A percentile compares a stretch with the other conserved stretches of the same genome.
These are phyloP conservation scores for Lepus timidus DNA, from an alignment of 2,113 vertebrate species.

Conservation along the genomic window DNA sequence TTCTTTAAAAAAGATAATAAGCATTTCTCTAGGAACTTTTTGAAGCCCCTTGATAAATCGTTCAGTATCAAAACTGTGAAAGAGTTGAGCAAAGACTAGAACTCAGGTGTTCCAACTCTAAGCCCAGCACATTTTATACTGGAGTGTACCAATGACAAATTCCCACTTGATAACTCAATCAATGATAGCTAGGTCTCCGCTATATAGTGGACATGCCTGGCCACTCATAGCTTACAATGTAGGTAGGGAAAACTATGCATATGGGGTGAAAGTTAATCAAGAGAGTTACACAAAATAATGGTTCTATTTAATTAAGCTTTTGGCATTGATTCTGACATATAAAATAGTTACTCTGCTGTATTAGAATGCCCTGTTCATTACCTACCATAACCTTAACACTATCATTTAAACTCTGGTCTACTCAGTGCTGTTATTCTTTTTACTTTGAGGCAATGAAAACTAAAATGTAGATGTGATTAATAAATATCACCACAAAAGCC, in stretches of 20 bases:
- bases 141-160: background rate
- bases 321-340: background rate
- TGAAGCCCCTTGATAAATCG: background rate
- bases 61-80: background rate
- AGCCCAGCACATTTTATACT: background rate
- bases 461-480: background rate
- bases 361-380: background rate
- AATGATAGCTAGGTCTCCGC: background rate
- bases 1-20: too few species aligned
- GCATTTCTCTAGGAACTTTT: too few species aligned
- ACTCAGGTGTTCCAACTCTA: background rate
- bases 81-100: background rate
- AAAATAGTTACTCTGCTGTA: background rate
- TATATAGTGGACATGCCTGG: background rate
- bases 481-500: background rate
- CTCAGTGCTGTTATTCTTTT: background rate
- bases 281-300: background rate
- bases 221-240: background rate
- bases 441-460: conserved; percentile 20
- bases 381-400: background rate
- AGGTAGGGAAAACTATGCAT: background rate
- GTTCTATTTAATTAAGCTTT: background rate
- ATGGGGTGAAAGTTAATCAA: background rate
- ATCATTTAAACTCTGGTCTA: background rate
- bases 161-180: background rate